Percentiles rank a stretch among this genome's conserved stretches.
phyloP scores from a whole-genome alignment of 2,797 vertebrate genomes.

The Notolabrus celidotus region DNA sequence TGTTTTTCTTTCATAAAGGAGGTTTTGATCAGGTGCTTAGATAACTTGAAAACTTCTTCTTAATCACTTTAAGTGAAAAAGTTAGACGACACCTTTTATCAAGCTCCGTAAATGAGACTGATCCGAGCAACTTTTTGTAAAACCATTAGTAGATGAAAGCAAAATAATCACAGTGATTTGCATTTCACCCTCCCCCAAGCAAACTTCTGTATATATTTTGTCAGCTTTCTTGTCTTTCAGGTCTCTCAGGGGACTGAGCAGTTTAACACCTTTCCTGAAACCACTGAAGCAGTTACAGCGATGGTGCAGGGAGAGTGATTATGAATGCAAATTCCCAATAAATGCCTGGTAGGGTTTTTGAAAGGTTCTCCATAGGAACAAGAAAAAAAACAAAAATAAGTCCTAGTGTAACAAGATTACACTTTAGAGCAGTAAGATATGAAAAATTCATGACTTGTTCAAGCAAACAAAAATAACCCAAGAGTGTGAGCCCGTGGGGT shows the following conservation, averaged over 20 bases:
- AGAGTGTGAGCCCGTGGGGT: conserved; percentile 21
- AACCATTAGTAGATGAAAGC: conserved; percentile 3
- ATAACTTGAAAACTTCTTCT: background rate
- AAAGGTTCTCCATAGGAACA: conserved; percentile 61
- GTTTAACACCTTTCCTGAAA: conserved; percentile 50
- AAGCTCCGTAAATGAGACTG: conserved; percentile 4
- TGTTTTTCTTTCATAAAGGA: background rate
- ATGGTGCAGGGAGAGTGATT: conserved; percentile 55
- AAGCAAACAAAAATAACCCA: conserved; percentile 69
- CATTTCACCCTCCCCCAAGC: background rate
- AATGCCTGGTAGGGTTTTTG: conserved; percentile 62
- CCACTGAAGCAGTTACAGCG: conserved; percentile 37
- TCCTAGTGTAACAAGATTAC: conserved; percentile 54
- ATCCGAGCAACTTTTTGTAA: background rate
- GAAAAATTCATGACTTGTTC: conserved; percentile 69
- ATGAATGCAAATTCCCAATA: conserved; percentile 75
- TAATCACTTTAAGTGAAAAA: background rate
- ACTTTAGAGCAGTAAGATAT: conserved; percentile 63
- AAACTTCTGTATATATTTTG: conserved; percentile 23
- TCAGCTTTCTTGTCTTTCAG: conserved; percentile 27
- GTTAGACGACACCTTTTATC: conserved; percentile 1
- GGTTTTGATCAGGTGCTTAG: conserved; percentile 1
- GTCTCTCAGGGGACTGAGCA: conserved; percentile 40
- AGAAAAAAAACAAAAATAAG: conserved; percentile 27
- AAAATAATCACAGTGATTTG: conserved; percentile 23